Evolutionary conservation across 2,888 invertebrate species (phyloP).

Genomic region (Dasypogon diadema): DNA sequence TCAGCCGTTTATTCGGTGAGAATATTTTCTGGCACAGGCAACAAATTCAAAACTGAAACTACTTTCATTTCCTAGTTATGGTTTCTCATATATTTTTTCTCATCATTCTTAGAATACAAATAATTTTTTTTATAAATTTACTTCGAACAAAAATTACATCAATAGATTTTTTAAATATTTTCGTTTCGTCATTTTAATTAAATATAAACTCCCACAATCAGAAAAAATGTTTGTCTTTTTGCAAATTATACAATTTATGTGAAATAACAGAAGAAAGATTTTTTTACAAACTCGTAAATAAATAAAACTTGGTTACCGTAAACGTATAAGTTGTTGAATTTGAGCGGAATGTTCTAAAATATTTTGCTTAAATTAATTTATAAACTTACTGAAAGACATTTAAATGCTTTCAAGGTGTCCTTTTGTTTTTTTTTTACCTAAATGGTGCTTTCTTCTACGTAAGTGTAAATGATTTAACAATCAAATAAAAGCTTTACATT

Average conservation of each 20-base stretch:
- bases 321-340: background rate
- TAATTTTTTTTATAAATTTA: background rate
- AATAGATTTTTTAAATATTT: background rate
- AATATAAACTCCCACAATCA: background rate
- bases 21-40: no score
- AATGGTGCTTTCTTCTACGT: background rate
- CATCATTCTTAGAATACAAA: background rate
- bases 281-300: background rate
- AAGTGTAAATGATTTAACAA: slow-evolving; percentile 18
- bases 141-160: background rate
- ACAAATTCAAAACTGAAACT: no score
- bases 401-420: background rate
- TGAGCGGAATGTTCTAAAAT: background rate
- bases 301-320: background rate
- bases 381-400: background rate
- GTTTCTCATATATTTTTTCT: slow-evolving; percentile 3
- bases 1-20: no score
- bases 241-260: background rate
- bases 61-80: background rate
- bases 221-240: background rate
- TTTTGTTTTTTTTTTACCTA: no score
- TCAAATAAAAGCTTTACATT: slow-evolving; percentile 22
- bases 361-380: background rate
- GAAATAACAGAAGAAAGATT: background rate
- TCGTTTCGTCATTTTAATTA: no score